A percentile compares a stretch with the other conserved stretches of the same genome.
Conservation (phyloP, 1,140 invertebrate species). For the Macrosteles quadrilineatus region DNA sequence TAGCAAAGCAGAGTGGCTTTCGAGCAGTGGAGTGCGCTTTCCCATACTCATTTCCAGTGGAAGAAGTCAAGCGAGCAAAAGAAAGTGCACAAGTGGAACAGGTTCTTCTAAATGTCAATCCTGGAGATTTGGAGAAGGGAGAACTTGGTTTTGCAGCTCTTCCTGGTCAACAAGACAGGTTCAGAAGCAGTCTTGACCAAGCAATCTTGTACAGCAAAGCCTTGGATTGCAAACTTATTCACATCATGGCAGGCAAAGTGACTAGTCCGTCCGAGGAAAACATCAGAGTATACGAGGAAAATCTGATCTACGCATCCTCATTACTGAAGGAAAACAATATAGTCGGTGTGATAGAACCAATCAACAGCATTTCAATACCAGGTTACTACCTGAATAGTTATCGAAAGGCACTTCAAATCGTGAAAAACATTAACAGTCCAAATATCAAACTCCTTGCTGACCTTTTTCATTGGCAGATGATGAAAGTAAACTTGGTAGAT, state of each 20-base stretch:
- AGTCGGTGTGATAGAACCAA: conserved; percentile 84
- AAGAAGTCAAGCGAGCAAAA: conserved; percentile 68
- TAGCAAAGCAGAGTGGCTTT: conserved; percentile 81
- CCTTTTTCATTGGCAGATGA: conserved; percentile 85
- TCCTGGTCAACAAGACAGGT: conserved; percentile 72
- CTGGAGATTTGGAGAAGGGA: conserved; percentile 70
- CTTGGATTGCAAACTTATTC: conserved; percentile 77
- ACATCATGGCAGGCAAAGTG: conserved; percentile 82
- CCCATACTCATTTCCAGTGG: conserved; percentile 65
- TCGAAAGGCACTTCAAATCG: conserved; percentile 71
- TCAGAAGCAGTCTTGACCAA: conserved; percentile 66
- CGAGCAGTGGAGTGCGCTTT: conserved; percentile 81
- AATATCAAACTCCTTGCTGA: conserved; percentile 80
- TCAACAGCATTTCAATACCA: conserved; percentile 80
- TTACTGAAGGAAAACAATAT: conserved; percentile 68
- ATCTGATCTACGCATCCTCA: conserved; percentile 69
- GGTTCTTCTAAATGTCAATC: conserved; percentile 79
- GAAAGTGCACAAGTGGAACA: conserved; percentile 70
- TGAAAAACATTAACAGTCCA: conserved; percentile 73
- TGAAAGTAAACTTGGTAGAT: conserved; percentile 78
- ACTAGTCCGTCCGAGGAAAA: conserved; percentile 54
- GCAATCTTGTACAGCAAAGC: conserved; percentile 82
- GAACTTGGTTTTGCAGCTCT: conserved; percentile 80
- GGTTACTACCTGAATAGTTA: conserved; percentile 84
- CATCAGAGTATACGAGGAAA: conserved; percentile 67